phyloP scores from a whole-genome alignment of 2,797 vertebrate species.

The Yasuhikotakia modesta region DNA sequence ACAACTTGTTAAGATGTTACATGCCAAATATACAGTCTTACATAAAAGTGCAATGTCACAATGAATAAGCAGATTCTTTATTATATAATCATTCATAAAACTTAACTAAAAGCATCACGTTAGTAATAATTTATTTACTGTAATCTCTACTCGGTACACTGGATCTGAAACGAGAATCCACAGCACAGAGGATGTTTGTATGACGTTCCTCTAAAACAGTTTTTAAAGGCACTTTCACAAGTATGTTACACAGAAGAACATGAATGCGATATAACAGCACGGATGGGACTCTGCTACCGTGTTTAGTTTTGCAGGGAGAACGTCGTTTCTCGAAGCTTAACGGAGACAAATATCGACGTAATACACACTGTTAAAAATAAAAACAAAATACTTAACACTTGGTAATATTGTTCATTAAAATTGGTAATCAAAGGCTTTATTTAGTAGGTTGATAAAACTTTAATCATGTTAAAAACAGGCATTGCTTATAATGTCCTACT shows the following conservation, averaged over 20 bases:
- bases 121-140: constrained; percentile 66
- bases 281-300: constrained; percentile 70
- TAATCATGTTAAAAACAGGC: constrained; percentile 42
- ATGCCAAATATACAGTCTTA: constrained; percentile 98
- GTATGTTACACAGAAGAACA: constrained; percentile 92
- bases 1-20: constrained; percentile 87
- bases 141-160: constrained; percentile 64
- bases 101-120: constrained; percentile 73
- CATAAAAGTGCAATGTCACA: constrained; percentile 97
- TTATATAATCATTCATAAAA: constrained; percentile 67
- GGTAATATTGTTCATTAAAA: constrained; percentile 28
- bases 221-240: constrained; percentile 99
- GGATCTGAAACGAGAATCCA: constrained; percentile 71
- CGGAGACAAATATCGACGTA: constrained; percentile 35
- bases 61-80: constrained; percentile 85
- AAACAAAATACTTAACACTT: constrained; percentile 38
- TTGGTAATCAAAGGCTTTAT: constrained; percentile 38
- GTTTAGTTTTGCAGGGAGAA: constrained; percentile 61
- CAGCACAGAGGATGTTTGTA: constrained; percentile 78
- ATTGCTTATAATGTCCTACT: constrained; percentile 44
- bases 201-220: constrained; percentile 86
- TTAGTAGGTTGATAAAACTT: constrained; percentile 21
- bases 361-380: constrained; percentile 51
- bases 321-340: constrained; percentile 25
- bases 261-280: constrained; percentile 80